These are phyloP conservation scores for Brenthis hecate DNA, from an alignment of 2,888 invertebrate species.

Conservation along the genomic window DNA sequence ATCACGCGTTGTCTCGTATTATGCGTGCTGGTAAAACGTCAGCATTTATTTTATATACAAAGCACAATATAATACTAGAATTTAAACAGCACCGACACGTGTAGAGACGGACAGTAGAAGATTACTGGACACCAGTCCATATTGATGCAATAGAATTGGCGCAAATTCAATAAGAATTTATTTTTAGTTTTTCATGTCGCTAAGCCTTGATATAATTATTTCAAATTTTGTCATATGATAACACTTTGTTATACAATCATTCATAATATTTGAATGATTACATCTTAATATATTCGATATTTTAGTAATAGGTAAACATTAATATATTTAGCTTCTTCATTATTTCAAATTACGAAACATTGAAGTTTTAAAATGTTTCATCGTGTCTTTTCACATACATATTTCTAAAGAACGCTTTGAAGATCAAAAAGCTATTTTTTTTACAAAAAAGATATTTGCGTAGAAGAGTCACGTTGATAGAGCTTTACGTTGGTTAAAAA, in stretches of 20 bases:
- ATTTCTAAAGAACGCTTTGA: neutral
- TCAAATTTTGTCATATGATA: conserved; percentile 26
- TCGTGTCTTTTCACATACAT: no score
- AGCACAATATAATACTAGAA: conserved; percentile 4
- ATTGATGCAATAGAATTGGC: conserved; percentile 55
- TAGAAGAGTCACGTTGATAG: conserved; percentile 50
- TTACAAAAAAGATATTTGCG: conserved; percentile 56
- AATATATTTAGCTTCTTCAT: no score
- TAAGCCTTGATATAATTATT: conserved; percentile 40
- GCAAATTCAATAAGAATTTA: conserved; percentile 53
- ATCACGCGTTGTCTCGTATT: neutral
- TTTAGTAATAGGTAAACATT: no score
- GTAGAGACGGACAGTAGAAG: conserved; percentile 27
- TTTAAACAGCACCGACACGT: conserved; percentile 12
- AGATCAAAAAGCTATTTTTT: conserved; percentile 16
- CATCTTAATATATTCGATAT: no score
- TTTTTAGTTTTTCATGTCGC: conserved; percentile 44
- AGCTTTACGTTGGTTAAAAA: conserved; percentile 41
- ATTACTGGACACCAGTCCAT: conserved; percentile 45
- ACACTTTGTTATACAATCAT: neutral
- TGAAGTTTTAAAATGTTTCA: no score
- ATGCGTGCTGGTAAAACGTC: conserved; percentile 9
- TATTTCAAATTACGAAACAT: no score
- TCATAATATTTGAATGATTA: neutral
- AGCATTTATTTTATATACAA: conserved; percentile 9